Evolutionary conservation across 2,113 vertebrate species (phyloP).

Genomic region (Odocoileus hemionus): DNA sequence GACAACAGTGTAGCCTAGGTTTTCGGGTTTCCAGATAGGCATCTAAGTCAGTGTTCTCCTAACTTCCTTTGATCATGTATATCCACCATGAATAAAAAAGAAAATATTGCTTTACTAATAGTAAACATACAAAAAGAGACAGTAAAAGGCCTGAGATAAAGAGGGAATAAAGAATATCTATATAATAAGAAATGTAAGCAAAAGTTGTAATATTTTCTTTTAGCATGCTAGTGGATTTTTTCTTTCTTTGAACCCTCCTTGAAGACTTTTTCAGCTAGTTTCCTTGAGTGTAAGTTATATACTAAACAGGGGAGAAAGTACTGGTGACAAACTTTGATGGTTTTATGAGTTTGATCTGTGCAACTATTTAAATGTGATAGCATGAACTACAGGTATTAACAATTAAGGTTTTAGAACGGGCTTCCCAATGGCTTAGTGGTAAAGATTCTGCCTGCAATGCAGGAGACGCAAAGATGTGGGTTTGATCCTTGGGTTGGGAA

Average conservation of each 20-base stretch:
- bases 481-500: neutral
- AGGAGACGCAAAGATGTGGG: neutral
- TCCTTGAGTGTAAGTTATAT: neutral
- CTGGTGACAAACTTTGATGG: neutral
- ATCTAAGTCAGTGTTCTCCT: neutral
- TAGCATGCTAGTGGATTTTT: too few species aligned
- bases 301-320: neutral
- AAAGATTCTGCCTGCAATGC: neutral
- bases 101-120: neutral
- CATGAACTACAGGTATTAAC: neutral
- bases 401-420: neutral
- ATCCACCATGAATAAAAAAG: neutral
- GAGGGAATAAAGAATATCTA: neutral
- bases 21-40: neutral
- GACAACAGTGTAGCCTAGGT: neutral
- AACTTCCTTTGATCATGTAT: neutral
- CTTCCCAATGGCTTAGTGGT: neutral
- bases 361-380: neutral
- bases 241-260: neutral
- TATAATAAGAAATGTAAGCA: neutral
- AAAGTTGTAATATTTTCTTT: neutral
- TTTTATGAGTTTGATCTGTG: neutral
- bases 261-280: neutral
- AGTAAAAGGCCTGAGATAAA: neutral
- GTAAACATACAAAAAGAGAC: neutral